Evolutionary conservation across 2,888 invertebrate species (phyloP).

Genomic region (Orchestes rusci): DNA sequence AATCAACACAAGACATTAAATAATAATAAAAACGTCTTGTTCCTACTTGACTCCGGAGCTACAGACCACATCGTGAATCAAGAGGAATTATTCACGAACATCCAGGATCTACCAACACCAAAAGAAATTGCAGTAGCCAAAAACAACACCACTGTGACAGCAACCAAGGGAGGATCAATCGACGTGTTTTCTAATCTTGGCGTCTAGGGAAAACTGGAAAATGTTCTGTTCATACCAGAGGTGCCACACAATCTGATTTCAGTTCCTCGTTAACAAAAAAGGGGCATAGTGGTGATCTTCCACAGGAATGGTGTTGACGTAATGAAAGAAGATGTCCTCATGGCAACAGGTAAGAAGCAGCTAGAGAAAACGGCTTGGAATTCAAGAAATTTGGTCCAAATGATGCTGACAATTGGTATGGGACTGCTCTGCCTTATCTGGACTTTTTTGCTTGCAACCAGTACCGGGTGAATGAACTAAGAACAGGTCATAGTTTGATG

Average conservation of each 20-base stretch:
- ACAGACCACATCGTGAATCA: constrained; percentile 20
- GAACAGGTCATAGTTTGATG: too few species aligned
- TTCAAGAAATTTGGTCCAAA: too few species aligned
- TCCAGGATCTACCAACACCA: constrained; percentile 9
- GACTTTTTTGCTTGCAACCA: too few species aligned
- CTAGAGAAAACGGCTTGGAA: too few species aligned
- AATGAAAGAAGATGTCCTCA: neutral
- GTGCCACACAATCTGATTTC: constrained; percentile 32
- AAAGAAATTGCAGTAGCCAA: constrained; percentile 18
- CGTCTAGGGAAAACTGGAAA: constrained; percentile 22
- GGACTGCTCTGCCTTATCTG: too few species aligned
- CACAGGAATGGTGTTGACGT: neutral
- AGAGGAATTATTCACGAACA: constrained; percentile 8
- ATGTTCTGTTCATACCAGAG: constrained; percentile 33
- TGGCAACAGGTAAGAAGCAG: constrained; percentile 3
- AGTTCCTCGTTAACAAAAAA: constrained; percentile 4
- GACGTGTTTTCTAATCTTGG: constrained; percentile 30
- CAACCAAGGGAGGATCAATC: constrained; percentile 32
- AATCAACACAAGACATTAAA: neutral
- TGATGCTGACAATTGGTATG: too few species aligned
- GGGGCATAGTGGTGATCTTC: constrained; percentile 3
- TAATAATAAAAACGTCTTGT: constrained; percentile 3
- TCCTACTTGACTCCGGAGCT: constrained; percentile 26
- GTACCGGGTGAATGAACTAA: too few species aligned
- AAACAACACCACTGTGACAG: constrained; percentile 8